A percentile compares a stretch with the other conserved stretches of the same genome.
Evolutionary conservation across 2,113 vertebrate species (phyloP).

Genomic region (Aythya baeri): DNA sequence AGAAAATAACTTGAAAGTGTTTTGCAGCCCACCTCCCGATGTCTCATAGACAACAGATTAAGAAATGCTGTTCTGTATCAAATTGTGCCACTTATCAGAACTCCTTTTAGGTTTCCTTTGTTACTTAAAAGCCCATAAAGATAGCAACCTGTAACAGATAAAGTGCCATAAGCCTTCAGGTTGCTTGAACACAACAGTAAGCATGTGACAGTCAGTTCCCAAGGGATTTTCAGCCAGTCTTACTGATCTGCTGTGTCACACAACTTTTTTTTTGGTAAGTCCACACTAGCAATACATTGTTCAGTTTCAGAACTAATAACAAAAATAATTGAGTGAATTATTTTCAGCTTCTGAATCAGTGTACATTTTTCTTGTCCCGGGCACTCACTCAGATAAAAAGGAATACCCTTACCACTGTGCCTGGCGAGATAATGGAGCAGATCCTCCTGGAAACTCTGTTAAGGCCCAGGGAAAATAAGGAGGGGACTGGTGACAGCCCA

Average conservation of each 20-base stretch:
- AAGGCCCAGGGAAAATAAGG: too few species aligned
- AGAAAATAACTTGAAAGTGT: constrained; percentile 22
- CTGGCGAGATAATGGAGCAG: too few species aligned
- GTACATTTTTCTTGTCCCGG: background rate
- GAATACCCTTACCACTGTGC: too few species aligned
- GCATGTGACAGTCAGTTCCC: background rate
- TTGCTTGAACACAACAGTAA: background rate
- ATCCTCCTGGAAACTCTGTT: too few species aligned
- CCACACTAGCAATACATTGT: background rate
- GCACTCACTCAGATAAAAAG: background rate
- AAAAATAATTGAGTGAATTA: background rate
- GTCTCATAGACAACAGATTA: background rate
- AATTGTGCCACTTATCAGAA: background rate
- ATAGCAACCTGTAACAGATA: background rate
- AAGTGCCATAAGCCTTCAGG: background rate
- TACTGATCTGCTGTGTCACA: background rate
- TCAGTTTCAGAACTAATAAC: background rate
- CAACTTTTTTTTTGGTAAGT: background rate
- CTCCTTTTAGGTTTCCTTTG: background rate
- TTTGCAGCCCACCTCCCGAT: constrained; percentile 2
- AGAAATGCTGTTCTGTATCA: background rate
- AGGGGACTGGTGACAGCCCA: too few species aligned
- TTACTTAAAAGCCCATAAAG: background rate
- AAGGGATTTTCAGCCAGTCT: background rate
- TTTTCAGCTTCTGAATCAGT: background rate